Conservation (phyloP, 2,888 invertebrate species). For the Heliconius hortense region DNA sequence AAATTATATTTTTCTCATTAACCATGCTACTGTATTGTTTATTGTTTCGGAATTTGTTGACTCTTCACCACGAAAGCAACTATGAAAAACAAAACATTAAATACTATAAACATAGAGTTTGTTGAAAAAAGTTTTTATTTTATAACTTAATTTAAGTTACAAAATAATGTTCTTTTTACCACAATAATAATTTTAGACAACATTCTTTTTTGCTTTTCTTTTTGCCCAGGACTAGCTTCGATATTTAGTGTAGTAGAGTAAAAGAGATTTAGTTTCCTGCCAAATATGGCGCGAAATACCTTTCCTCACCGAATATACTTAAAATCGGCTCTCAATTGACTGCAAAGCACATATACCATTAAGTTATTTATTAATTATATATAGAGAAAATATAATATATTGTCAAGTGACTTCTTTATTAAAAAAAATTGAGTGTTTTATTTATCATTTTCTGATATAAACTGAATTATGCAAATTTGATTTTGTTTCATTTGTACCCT, state of each 20-base stretch:
- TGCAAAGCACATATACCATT: slow-evolving; percentile 6
- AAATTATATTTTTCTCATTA: no score
- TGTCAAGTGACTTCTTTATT: slow-evolving; percentile 16
- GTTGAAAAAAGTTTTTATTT: no score
- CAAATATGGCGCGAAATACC: not conserved
- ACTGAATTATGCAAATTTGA: slow-evolving; percentile 5
- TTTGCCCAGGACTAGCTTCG: not conserved
- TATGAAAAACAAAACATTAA: not conserved
- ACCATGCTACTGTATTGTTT: no score
- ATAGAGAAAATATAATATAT: slow-evolving; percentile 26
- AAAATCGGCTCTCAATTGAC: not conserved
- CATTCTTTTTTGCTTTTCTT: not conserved
- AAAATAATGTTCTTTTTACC: no score
- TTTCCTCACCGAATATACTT: not conserved
- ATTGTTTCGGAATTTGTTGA: not conserved
- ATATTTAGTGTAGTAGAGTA: not conserved
- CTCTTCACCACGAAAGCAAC: not conserved
- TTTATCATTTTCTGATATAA: slow-evolving; percentile 18
- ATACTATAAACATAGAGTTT: no score
- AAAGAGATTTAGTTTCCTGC: not conserved
- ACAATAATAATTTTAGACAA: not conserved
- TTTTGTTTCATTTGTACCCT: not conserved
- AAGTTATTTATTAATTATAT: slow-evolving; percentile 21
- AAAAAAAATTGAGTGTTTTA: slow-evolving; percentile 22
- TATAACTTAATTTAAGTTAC: no score